These are phyloP conservation scores for Parnassius smintheus DNA, from an alignment of 2,888 invertebrate species.

Conservation along the genomic window DNA sequence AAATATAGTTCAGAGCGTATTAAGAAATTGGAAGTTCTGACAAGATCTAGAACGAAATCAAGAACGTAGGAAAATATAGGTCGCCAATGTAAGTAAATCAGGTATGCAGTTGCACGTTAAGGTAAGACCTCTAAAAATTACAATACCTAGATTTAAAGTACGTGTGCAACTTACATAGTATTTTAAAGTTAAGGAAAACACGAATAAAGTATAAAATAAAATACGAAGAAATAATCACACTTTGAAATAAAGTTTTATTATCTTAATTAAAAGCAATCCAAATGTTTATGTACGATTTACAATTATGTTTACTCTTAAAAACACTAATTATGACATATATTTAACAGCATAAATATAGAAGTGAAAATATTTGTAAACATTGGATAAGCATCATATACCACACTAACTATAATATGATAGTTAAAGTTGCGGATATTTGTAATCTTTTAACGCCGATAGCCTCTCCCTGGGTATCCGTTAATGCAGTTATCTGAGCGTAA, in stretches of 20 bases:
- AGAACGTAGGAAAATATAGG: background rate
- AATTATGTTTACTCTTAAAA: background rate
- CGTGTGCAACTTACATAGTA: background rate
- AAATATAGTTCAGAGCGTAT: slow-evolving; percentile 3
- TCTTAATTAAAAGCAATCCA: background rate
- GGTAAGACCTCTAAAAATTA: slow-evolving; percentile 3
- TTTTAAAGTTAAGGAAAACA: background rate
- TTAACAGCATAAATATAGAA: too few relatives aligned
- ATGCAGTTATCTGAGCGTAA: slow-evolving; percentile 42
- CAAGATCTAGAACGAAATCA: slow-evolving; percentile 21
- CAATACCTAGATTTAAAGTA: too few relatives aligned
- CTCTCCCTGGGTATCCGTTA: slow-evolving; percentile 28
- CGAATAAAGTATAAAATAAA: background rate
- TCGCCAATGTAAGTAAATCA: slow-evolving; percentile 1
- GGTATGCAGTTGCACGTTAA: slow-evolving; percentile 6
- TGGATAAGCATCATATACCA: background rate
- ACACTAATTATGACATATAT: too few relatives aligned
- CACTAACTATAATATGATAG: background rate
- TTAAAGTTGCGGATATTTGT: slow-evolving; percentile 25
- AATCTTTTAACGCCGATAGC: slow-evolving; percentile 33
- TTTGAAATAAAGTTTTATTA: too few relatives aligned
- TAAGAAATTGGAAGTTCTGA: slow-evolving; percentile 15
- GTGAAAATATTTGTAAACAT: too few relatives aligned
- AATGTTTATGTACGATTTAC: background rate
- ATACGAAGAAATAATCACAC: too few relatives aligned